Base-by-base conservation (phyloP, 2,113 vertebrate species). In the Lepisosteus oculatus region DNA sequence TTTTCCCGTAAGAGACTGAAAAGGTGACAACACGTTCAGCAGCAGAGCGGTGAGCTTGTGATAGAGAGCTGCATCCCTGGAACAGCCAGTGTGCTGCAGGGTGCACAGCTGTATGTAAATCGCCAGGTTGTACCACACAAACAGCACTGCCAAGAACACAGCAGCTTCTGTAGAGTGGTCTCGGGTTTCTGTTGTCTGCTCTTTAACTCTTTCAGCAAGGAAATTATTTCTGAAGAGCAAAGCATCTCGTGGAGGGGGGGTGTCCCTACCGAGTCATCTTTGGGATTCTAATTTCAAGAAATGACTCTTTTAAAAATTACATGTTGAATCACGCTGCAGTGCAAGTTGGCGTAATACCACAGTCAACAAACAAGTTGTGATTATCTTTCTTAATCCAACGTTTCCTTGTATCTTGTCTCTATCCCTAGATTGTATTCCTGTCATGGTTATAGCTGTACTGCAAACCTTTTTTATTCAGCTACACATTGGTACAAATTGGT, bases 241-340 rank as follows among this genome's bases (percentile, higher is more conserved):
- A 42, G 17, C 0, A 6, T 3, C 17, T 6, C 44, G 43, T 17
- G 11, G 11, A 3, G 14, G 68, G 3, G 65, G 72, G 56, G 8
- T 63, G 17, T 68, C 72, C 72, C 72, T 56, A 4, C 41, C 44
- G 5, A 55, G 41, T 63, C 63, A 72, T 44, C 17, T 42, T 41
- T 13, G 65, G 65, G 65, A 68, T 62, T 59, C 14, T 44, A 55
- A 62, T 43, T 68, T 55, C 45, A 68, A 62, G 45, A 54, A 73
- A 55, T 65, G 9, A 64, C 15, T 73, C 43, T 57, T 72, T 72
- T 11, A 47, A 65, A 5, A 56, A 44, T 15, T 41, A 43, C n/a
- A 44, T 5, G 15, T 9, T 72, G 71, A 72, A 47, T 72, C 64
- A 47, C 1, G 9, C 47, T 6, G 47, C 47, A 51, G 29, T 29